Evolutionary conservation across 2,888 invertebrate genomes (phyloP).

Genomic region (Isotomurus palustris): DNA sequence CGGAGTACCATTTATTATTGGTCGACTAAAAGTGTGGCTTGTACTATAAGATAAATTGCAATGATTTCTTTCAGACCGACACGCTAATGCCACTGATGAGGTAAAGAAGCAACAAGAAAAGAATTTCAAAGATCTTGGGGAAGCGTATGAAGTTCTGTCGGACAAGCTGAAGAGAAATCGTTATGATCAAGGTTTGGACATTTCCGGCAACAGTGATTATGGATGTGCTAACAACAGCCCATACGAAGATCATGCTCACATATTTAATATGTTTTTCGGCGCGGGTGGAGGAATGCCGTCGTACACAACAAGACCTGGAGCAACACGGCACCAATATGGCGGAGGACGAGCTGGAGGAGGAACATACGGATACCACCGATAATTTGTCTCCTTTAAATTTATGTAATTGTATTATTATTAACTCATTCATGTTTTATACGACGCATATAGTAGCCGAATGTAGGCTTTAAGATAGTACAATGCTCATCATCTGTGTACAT

Average conservation of each 20-base stretch:
- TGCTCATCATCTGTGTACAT: no score
- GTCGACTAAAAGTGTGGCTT: not conserved
- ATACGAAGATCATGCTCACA: constrained; percentile 24
- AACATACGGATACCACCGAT: not conserved
- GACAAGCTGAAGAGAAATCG: constrained; percentile 83
- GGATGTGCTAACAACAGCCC: constrained; percentile 3
- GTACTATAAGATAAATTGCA: not conserved
- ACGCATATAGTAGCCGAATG: no score
- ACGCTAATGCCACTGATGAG: constrained; percentile 75
- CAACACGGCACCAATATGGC: constrained; percentile 14
- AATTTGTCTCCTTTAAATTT: no score
- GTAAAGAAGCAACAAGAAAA: constrained; percentile 88
- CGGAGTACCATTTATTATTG: not conserved
- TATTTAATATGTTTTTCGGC: constrained; percentile 32
- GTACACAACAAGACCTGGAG: constrained; percentile 5
- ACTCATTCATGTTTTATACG: no score
- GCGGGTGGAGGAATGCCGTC: constrained; percentile 12
- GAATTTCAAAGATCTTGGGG: constrained; percentile 93
- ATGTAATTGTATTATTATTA: no score
- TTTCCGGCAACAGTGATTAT: constrained; percentile 62
- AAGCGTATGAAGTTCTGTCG: constrained; percentile 86
- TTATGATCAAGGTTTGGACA: constrained; percentile 86
- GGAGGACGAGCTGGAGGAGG: constrained; percentile 17
- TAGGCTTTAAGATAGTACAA: no score
- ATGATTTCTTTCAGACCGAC: constrained; percentile 64